Percentiles rank a stretch among this genome's conserved stretches.
Evolutionary conservation across 2,113 vertebrate species (phyloP).

Genomic region (Xyliphius kryptos): DNA sequence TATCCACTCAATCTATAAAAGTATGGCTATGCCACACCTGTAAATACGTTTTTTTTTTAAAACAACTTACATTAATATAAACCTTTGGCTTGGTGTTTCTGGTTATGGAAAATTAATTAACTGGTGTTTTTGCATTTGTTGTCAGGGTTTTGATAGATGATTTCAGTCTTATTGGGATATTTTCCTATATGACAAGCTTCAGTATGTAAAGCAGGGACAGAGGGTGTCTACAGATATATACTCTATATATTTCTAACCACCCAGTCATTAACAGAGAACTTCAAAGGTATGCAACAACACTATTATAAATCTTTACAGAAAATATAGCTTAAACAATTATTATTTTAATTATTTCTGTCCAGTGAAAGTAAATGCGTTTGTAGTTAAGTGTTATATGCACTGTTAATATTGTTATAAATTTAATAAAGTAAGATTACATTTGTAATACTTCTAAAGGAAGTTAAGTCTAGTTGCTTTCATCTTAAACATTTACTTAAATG

Average conservation of each 20-base stretch:
- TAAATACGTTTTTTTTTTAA: no score
- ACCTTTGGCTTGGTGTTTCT: background rate
- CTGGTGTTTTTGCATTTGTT: background rate
- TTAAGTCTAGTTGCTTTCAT: no score
- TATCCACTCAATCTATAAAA: no score
- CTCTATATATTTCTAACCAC: background rate
- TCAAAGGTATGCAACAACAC: background rate
- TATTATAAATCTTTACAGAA: background rate
- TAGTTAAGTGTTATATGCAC: no score
- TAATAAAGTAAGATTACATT: background rate
- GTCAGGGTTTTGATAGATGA: background rate
- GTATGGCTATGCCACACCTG: no score
- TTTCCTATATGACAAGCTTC: background rate
- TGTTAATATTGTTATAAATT: background rate
- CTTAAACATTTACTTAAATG: no score
- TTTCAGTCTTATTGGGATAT: background rate
- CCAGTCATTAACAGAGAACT: no score
- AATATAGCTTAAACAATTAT: background rate
- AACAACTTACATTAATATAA: conserved; percentile 4
- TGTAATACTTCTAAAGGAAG: no score
- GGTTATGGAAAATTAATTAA: background rate
- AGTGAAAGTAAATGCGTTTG: background rate
- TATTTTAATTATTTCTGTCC: background rate
- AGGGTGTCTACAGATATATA: background rate
- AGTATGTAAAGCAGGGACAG: background rate